phyloP scores from a whole-genome alignment of 2,797 vertebrate species.

The Carcharodon carcharias region DNA sequence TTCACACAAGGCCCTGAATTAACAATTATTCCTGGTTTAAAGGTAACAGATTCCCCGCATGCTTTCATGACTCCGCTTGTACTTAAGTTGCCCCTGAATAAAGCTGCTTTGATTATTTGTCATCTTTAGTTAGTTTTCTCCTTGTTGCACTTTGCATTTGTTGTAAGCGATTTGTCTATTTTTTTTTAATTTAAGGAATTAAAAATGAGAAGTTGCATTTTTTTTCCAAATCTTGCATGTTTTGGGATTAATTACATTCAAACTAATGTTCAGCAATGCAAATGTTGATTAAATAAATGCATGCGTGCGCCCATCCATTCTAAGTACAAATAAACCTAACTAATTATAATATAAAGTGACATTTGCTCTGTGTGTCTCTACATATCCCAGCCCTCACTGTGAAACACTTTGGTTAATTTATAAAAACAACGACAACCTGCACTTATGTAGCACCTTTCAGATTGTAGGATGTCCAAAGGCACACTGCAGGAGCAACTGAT shows the following conservation, averaged over 20 bases:
- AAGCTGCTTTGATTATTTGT: background rate
- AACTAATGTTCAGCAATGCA: background rate
- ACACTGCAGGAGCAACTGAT: too few relatives aligned
- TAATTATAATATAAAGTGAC: background rate
- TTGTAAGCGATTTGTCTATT: background rate
- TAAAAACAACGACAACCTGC: too few relatives aligned
- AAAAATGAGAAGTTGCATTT: background rate
- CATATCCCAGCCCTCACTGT: too few relatives aligned
- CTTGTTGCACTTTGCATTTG: background rate
- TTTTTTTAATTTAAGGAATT: background rate
- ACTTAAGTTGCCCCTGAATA: background rate
- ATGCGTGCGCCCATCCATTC: background rate
- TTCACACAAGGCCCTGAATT: background rate
- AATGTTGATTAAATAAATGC: background rate
- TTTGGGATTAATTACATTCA: background rate
- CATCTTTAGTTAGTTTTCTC: background rate
- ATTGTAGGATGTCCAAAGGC: too few relatives aligned
- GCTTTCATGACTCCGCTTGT: background rate
- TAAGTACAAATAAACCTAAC: too few relatives aligned
- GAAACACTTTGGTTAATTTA: too few relatives aligned
- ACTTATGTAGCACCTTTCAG: too few relatives aligned
- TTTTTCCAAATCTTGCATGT: background rate
- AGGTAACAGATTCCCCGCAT: background rate
- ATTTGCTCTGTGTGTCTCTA: background rate
- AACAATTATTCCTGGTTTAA: background rate